Evolutionary conservation across 2,797 vertebrate genomes (phyloP).

Genomic region (Erethizon dorsatum): DNA sequence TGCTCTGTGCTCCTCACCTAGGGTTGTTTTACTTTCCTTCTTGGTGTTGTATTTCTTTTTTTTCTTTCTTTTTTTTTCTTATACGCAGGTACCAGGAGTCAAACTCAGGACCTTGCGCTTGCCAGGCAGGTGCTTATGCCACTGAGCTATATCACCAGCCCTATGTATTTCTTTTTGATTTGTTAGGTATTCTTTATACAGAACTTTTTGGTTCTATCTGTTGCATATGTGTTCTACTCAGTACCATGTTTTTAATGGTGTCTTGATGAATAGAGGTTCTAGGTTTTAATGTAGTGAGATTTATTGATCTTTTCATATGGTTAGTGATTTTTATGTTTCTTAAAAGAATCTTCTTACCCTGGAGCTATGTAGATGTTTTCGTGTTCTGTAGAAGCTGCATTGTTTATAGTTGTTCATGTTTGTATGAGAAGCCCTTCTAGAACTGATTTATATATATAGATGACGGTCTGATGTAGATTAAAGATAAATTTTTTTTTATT

Average conservation of each 20-base stretch:
- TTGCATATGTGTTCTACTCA: neutral
- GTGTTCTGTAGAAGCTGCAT: neutral
- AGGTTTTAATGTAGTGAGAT: neutral
- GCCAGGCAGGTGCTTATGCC: no score
- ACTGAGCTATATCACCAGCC: no score
- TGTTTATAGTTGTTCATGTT: neutral
- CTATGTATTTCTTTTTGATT: constrained; percentile 28
- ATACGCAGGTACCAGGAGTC: no score
- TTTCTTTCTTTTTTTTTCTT: no score
- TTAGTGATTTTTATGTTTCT: neutral
- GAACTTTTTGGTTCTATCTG: neutral
- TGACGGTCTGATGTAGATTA: neutral
- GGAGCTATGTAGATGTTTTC: neutral
- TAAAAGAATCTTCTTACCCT: neutral
- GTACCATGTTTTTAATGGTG: neutral
- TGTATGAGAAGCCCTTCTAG: neutral
- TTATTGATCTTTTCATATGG: constrained; percentile 55
- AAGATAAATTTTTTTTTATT: neutral
- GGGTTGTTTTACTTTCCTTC: neutral
- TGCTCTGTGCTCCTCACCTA: neutral
- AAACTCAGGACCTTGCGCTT: no score
- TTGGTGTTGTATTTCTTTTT: neutral
- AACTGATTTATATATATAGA: neutral
- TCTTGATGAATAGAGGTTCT: constrained; percentile 31
- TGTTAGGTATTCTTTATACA: neutral